Base-by-base conservation (phyloP, 2,113 vertebrate species). In the Brachyistius frenatus region DNA sequence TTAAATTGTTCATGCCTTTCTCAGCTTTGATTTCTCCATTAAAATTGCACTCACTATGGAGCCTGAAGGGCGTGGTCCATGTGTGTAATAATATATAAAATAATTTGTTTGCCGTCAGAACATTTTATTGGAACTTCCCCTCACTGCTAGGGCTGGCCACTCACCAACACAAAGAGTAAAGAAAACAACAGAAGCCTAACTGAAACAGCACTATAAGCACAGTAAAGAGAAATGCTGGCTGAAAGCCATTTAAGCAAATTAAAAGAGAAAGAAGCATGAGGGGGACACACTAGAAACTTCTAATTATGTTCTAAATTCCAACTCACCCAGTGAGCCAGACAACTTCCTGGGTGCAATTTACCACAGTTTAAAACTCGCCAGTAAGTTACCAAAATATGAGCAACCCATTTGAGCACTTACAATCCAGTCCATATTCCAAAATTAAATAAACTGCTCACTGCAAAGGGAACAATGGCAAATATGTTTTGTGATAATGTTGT, bases 91-190 rank as follows among this genome's bases (percentile, higher is more conserved):
- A 52, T 32, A n/a, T 61, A 81, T 66, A 23, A 81, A 65, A 66
- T 37, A 14, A 39, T 57, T 78, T 68, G 50, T 64, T 49, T 71
- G 31, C 69, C 53, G 46, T 75, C 39, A 35, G 41, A 53, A 78
- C 7, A 47, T 32, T 60, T 83, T 68, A 61, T 66, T 76, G 54
- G 66, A 39, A 52, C 83, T 76, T 80, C 30, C 37, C 71, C 35
- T 69, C 32, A 53, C 65, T 4, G 3, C 64, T 58, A 32, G 30
- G 11, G 41, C 41, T 55, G n/a, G 32, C 8, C 39, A 73, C 54
- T 80, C 14, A 65, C 32, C 65, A 56, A 32, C 37, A 66, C 6
- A 32, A 39, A 47, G 54, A 41, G 32, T 35, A 72, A 72, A 66
- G 3, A 56, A 37, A 85, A 66, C 60, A 73, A 50, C 66, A 70